These are phyloP conservation scores for Drosophila nigricruria DNA, from an alignment of 2,888 invertebrate species.

Conservation along the genomic window DNA sequence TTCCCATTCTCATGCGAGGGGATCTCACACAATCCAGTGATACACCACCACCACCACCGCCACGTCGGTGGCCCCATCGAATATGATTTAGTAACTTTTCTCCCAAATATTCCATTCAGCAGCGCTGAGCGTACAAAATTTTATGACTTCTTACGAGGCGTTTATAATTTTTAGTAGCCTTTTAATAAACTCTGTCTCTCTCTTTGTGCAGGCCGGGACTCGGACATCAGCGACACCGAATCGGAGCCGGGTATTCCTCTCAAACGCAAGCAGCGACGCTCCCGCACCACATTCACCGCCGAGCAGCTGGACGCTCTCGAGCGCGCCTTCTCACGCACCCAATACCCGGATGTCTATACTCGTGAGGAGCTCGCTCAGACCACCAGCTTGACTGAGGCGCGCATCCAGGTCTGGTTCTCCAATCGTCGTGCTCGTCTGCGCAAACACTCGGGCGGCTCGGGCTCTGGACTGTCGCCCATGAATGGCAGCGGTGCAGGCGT, in stretches of 20 bases:
- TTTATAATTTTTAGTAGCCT: conserved; percentile 76
- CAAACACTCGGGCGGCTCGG: conserved; percentile 88
- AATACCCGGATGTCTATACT: conserved; percentile 98
- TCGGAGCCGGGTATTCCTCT: conserved; percentile 96
- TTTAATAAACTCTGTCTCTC: conserved; percentile 58
- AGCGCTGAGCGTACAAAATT: conserved; percentile 62
- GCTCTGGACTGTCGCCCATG: conserved; percentile 78
- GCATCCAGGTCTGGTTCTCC: conserved; percentile 99
- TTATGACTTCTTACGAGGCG: conserved; percentile 78
- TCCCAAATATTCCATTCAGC: conserved; percentile 23
- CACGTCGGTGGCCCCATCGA: conserved; percentile 64
- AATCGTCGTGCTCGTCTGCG: conserved; percentile 97
- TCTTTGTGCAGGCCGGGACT: conserved; percentile 81
- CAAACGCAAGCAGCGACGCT: conserved; percentile 95
- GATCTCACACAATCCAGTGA: conserved; percentile 35
- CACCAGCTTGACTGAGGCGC: conserved; percentile 94
- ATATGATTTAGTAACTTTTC: conserved; percentile 56
- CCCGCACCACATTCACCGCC: conserved; percentile 96
- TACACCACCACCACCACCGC: too few relatives aligned
- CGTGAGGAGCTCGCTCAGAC: conserved; percentile 96
- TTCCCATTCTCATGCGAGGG: conserved; percentile 36
- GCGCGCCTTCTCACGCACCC: conserved; percentile 94
- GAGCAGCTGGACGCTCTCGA: conserved; percentile 96
- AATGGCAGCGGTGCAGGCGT: conserved; percentile 55
- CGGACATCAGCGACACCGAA: conserved; percentile 93